Evolutionary conservation across 30 jellyfish, hydroid and myxozoan genomes (phyloP).

Genomic region (Hydra vulgaris): DNA sequence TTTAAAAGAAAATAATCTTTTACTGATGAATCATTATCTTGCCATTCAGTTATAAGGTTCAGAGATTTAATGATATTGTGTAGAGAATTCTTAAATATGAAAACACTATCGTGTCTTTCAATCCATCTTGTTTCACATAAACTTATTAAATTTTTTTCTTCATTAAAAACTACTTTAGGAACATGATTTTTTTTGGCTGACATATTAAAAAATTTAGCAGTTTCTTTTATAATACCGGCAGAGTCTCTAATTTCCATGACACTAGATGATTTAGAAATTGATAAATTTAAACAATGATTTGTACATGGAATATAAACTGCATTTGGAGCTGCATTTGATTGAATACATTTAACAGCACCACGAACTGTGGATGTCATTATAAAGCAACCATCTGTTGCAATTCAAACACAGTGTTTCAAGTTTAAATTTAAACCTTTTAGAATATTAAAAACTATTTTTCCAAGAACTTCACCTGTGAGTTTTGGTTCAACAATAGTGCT

Average conservation of each 20-base stretch:
- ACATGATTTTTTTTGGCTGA: not conserved
- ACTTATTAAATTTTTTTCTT: no score
- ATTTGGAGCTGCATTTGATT: not conserved
- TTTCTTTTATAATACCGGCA: not conserved
- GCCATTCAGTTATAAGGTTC: no score
- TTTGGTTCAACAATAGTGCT: not conserved
- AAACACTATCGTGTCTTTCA: no score
- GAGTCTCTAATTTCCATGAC: not conserved
- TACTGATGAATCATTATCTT: no score
- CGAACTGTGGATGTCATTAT: not conserved
- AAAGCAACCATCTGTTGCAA: not conserved
- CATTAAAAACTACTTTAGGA: no score
- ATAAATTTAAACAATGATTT: not conserved
- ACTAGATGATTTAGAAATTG: not conserved
- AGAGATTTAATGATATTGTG: no score
- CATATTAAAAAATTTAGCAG: not conserved
- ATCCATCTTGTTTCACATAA: no score
- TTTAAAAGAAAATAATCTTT: no score
- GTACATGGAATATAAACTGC: not conserved
- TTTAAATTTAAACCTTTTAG: not conserved
- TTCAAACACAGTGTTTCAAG: not conserved
- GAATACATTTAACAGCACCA: not conserved
- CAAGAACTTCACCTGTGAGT: not conserved
- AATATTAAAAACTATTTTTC: not conserved
- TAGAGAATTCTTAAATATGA: no score